Conservation (phyloP, 2,113 vertebrate species). For the Ramphastos sulfuratus region DNA sequence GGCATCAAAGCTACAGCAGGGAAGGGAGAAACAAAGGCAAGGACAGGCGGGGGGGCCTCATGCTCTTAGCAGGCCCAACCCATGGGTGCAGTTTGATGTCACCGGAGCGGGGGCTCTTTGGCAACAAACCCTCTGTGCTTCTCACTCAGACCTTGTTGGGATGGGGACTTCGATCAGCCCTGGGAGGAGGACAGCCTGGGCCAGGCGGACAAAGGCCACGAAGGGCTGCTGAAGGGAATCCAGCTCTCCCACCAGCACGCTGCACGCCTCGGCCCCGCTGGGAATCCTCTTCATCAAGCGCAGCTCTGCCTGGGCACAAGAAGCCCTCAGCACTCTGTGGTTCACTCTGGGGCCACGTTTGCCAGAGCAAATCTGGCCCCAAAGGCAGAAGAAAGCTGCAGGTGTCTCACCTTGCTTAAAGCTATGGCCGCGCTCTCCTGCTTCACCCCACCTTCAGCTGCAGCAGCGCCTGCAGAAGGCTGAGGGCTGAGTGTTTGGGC, state of each 20-base stretch:
- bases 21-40: background rate
- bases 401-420: constrained; percentile 86
- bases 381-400: accelerated
- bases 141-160: no score
- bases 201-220: constrained; percentile 91
- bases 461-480: constrained; percentile 72
- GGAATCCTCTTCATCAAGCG: constrained; percentile 99
- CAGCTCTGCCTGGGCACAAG: constrained; percentile 84
- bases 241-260: constrained; percentile 90
- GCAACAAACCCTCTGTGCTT: background rate
- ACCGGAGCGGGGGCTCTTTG: no score
- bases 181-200: constrained; percentile 88
- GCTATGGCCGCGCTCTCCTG: constrained; percentile 83
- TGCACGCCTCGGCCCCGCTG: constrained; percentile 91
- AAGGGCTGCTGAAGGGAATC: constrained; percentile 88
- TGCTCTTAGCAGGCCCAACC: background rate
- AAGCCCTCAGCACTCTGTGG: background rate
- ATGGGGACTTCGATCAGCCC: constrained; percentile 88
- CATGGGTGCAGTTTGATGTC: accelerated
- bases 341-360: no score
- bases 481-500: constrained; percentile 80
- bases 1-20: background rate
- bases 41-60: accelerated
- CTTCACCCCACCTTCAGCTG: constrained; percentile 82
- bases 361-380: background rate